Conservation (phyloP, 2,113 vertebrate species). For the Archocentrus centrarchus region DNA sequence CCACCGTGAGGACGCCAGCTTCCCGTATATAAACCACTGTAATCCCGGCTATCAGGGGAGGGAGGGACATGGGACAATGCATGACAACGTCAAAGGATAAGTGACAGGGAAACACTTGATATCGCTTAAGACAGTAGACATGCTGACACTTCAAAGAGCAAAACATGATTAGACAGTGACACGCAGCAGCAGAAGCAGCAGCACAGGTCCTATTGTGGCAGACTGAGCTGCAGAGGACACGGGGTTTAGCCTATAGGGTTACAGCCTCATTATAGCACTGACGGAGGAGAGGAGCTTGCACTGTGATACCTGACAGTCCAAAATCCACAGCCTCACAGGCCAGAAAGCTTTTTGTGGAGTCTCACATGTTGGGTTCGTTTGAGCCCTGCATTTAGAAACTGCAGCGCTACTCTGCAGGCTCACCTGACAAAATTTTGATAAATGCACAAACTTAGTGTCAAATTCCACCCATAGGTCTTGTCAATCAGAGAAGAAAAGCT, state of each 20-base stretch:
- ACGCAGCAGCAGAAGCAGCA: constrained; percentile 3
- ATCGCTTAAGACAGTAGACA: not conserved
- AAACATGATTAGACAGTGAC: constrained; percentile 13
- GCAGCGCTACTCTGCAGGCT: too few relatives aligned
- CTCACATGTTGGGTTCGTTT: too few relatives aligned
- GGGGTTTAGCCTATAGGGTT: constrained; percentile 32
- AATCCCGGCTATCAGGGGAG: not conserved
- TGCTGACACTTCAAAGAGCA: constrained; percentile 20
- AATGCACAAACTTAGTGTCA: too few relatives aligned
- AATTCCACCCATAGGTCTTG: too few relatives aligned
- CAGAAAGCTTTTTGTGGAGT: not conserved
- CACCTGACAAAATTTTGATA: too few relatives aligned
- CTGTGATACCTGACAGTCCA: not conserved
- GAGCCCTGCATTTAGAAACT: too few relatives aligned
- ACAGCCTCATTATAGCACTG: constrained; percentile 33
- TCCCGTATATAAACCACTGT: constrained; percentile 28
- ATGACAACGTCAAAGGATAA: not conserved
- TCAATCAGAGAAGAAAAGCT: too few relatives aligned
- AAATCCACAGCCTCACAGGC: not conserved
- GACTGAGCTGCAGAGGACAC: constrained; percentile 25
- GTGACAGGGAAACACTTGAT: constrained; percentile 8
- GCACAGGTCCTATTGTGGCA: constrained; percentile 14
- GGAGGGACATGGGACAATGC: not conserved
- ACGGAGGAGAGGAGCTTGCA: not conserved
- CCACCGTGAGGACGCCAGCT: constrained; percentile 42